Conservation (phyloP, 2,797 vertebrate species). For the Sardinella longiceps region DNA sequence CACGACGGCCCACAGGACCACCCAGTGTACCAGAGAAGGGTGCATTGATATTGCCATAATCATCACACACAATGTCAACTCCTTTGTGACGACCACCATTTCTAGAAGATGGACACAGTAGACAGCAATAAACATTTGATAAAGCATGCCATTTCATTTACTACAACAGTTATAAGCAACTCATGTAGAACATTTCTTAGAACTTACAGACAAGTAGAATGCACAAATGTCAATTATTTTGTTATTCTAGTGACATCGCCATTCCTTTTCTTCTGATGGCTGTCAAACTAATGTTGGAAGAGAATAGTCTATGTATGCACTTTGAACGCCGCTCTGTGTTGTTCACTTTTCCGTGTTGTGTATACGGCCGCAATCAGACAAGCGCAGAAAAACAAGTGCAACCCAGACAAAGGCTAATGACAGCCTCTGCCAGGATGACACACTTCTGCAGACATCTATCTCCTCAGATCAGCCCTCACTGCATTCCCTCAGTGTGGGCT, state of each 20-base stretch:
- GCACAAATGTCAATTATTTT: constrained; percentile 6
- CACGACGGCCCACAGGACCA: constrained; percentile 70
- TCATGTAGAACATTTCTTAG: too few relatives aligned
- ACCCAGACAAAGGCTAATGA: constrained; percentile 4
- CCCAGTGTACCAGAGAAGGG: constrained; percentile 77
- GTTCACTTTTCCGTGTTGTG: background rate
- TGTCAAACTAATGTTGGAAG: background rate
- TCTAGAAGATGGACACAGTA: constrained; percentile 45
- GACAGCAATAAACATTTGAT: background rate
- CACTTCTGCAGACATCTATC: background rate
- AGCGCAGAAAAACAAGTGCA: background rate
- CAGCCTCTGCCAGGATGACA: background rate
- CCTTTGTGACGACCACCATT: constrained; percentile 55
- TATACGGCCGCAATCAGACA: background rate
- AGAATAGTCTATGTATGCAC: background rate
- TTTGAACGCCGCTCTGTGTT: background rate
- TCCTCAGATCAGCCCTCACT: background rate
- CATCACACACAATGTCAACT: constrained; percentile 68
- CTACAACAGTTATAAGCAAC: background rate
- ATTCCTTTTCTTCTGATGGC: background rate
- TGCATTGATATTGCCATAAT: constrained; percentile 68
- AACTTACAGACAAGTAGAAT: background rate
- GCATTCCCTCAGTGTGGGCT: background rate
- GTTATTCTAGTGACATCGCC: background rate
- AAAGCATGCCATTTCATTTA: background rate